Percentiles rank a stretch among this genome's conserved stretches.
Conservation (phyloP, 92 coral and sea anemone species). For the Parazoanthus atlanticus region DNA sequence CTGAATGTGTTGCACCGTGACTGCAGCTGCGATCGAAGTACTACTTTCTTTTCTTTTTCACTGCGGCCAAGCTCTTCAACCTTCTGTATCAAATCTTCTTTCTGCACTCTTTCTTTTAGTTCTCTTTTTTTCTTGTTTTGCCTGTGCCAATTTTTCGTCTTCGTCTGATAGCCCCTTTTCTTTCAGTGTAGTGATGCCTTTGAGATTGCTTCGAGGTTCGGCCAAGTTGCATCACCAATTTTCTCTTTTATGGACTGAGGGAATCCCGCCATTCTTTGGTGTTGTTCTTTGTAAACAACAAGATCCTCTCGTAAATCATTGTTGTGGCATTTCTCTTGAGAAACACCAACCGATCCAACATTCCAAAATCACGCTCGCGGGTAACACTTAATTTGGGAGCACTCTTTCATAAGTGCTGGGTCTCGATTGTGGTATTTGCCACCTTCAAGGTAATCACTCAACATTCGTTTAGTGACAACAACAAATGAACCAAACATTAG, state of each 20-base stretch:
- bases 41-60: conserved; percentile 40
- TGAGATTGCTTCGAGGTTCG: conserved; percentile 21
- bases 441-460: conserved; percentile 31
- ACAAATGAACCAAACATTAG: neutral
- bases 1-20: conserved; percentile 9
- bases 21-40: conserved; percentile 17
- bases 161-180: conserved; percentile 31
- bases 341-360: neutral
- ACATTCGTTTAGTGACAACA: neutral
- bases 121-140: conserved; percentile 40
- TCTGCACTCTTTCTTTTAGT: conserved; percentile 38
- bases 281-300: conserved; percentile 36
- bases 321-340: conserved; percentile 45
- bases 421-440: conserved; percentile 29
- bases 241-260: too few relatives aligned
- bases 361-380: neutral
- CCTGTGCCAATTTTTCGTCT: conserved; percentile 25
- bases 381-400: conserved; percentile 41
- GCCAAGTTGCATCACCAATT: conserved; percentile 21
- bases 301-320: conserved; percentile 8
- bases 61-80: conserved; percentile 46
- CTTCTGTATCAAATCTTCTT: conserved; percentile 32
- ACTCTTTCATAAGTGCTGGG: neutral
- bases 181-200: conserved; percentile 28
- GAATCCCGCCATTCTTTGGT: too few relatives aligned